Base-by-base conservation (phyloP, 2,888 invertebrate species). In the Mythimna loreyi region DNA sequence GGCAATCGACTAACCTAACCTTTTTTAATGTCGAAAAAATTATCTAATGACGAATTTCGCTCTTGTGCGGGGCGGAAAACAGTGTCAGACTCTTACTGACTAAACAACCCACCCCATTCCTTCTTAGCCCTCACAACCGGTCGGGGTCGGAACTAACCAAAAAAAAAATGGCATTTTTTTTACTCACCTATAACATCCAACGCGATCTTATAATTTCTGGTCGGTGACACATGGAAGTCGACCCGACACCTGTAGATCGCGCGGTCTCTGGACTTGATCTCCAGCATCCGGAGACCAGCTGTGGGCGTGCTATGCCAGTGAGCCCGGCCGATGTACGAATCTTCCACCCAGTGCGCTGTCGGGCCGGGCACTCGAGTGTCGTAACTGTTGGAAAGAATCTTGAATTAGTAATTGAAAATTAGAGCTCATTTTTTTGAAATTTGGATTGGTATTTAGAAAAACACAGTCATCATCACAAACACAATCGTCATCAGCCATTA, bases 121-220 rank as follows among this genome's bases (percentile, higher is more conserved):
- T n/a, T n/a, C n/a, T n/a, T n/a, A n/a, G n/a, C n/a, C n/a, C n/a
- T n/a, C n/a, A n/a, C n/a, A n/a, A n/a, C n/a, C n/a, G n/a, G n/a
- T n/a, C n/a, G n/a, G n/a, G n/a, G n/a, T n/a, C n/a, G n/a, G n/a
- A n/a, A n/a, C n/a, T n/a, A n/a, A n/a, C n/a, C 0, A 0, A 30
- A 30, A 30, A 2, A 52, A 0, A 25, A 2, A 23, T 19, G 9
- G 2, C 11, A 3, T 7, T 36, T 8, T 3, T 19, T 6, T 19
- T 7, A 86, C 93, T 91, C 50, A 98, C 98, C 97, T 81, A 98
- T 97, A 79, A 98, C 97, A 85, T 97, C 97, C 63, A 98, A 96
- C 71, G 97, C 97, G 72, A 98, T 97, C 84, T 97, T 96, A 72
- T 97, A 97, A 90, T 98, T 98, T 82, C 97, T 97, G 33, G 98